Evolutionary conservation across 2,888 invertebrate genomes (phyloP).

Genomic region (Thumatha senex): DNA sequence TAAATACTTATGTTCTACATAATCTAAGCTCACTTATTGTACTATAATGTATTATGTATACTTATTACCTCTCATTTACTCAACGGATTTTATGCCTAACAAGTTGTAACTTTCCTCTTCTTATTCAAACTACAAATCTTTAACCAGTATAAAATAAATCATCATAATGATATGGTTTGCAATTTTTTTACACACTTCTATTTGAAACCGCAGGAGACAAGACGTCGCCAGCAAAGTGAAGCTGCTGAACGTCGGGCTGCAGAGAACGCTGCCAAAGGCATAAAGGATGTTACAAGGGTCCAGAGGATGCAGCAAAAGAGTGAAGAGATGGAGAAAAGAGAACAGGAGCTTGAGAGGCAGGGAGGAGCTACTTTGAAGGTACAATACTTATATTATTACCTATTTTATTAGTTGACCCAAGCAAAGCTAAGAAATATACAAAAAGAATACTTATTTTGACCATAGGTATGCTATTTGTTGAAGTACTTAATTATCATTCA

Average conservation of each 20-base stretch:
- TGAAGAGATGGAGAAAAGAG: slow-evolving; percentile 81
- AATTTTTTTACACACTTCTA: not conserved
- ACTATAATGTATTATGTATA: too few relatives aligned
- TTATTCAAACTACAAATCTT: not conserved
- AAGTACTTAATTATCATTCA: too few relatives aligned
- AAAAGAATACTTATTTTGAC: not conserved
- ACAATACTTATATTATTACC: too few relatives aligned
- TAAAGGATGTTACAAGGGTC: slow-evolving; percentile 85
- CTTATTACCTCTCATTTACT: too few relatives aligned
- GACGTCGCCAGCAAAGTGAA: slow-evolving; percentile 85
- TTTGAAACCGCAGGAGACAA: slow-evolving; percentile 79
- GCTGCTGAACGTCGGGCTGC: slow-evolving; percentile 86
- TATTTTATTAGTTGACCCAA: too few relatives aligned
- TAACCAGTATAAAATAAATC: not conserved
- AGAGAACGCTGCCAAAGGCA: slow-evolving; percentile 84
- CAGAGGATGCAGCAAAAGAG: slow-evolving; percentile 83
- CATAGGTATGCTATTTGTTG: too few relatives aligned
- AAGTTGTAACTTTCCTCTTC: too few relatives aligned
- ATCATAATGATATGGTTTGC: not conserved
- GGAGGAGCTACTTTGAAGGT: slow-evolving; percentile 71
- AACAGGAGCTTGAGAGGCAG: slow-evolving; percentile 74
- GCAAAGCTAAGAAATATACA: too few relatives aligned
- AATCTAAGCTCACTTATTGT: too few relatives aligned
- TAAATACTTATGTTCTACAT: too few relatives aligned
- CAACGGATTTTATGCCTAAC: too few relatives aligned